Evolutionary conservation across 2,113 vertebrate species (phyloP).

Genomic region (Vidua chalybeata): DNA sequence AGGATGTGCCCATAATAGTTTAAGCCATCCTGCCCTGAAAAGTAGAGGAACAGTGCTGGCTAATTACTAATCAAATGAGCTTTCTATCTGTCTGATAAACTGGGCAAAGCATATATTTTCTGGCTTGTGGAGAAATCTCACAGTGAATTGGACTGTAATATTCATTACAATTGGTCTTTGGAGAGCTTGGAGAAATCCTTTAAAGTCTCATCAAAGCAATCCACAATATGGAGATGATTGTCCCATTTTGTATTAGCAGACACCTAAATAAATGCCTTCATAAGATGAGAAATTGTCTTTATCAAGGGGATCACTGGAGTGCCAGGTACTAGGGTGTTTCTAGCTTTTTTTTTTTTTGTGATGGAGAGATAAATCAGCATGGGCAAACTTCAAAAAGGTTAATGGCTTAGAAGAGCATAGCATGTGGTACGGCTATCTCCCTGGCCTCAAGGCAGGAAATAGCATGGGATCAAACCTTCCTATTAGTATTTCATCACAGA

Average conservation of each 20-base stretch:
- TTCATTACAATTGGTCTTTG: neutral
- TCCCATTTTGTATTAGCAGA: neutral
- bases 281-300: neutral
- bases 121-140: neutral
- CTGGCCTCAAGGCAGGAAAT: conserved; percentile 29
- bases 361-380: conserved; percentile 4
- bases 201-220: neutral
- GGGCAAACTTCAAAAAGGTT: conserved; percentile 43
- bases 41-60: neutral
- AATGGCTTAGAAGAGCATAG: conserved; percentile 38
- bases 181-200: conserved; percentile 8
- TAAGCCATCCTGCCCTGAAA: neutral
- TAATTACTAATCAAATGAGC: neutral
- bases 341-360: neutral
- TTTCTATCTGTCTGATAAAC: neutral
- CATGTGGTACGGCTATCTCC: conserved; percentile 20
- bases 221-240: neutral
- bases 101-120: neutral
- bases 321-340: neutral
- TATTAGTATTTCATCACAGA: conserved; percentile 7
- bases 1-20: neutral
- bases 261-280: conserved; percentile 2
- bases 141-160: neutral
- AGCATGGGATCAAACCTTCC: conserved; percentile 14
- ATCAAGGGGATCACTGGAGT: conserved; percentile 4